Conservation (phyloP, 53 echinoderm and acorn worm genomes). For the Luidia sarsii region DNA sequence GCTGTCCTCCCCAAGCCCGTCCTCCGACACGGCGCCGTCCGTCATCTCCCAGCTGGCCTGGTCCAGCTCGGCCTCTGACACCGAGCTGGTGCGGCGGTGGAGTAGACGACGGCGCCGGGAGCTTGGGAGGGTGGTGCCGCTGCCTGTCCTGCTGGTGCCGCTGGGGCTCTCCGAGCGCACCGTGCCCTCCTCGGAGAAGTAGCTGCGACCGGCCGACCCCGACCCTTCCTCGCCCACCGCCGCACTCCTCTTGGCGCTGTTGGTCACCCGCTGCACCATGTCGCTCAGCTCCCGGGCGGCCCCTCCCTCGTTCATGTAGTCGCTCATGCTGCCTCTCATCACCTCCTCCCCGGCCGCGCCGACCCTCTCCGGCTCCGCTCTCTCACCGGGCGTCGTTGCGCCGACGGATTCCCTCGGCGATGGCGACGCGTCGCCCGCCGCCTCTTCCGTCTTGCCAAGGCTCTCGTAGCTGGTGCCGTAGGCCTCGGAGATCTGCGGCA, state of each 20-base stretch:
- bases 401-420: neutral
- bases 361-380: constrained; percentile 1
- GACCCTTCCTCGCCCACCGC: constrained; percentile 8
- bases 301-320: constrained; percentile 77
- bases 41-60: constrained; percentile 46
- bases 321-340: constrained; percentile 73
- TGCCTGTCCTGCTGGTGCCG: constrained; percentile 6
- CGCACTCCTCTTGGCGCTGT: constrained; percentile 57
- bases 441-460: constrained; percentile 17
- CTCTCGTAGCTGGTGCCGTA: constrained; percentile 38
- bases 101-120: too few relatives aligned
- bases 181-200: constrained; percentile 41
- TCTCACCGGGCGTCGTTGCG: constrained; percentile 10
- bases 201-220: constrained; percentile 23
- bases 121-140: too few relatives aligned
- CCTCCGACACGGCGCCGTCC: constrained; percentile 53
- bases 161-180: constrained; percentile 19
- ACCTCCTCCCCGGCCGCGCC: constrained; percentile 4
- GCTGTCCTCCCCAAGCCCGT: constrained; percentile 44
- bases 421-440: constrained; percentile 18
- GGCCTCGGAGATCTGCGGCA: constrained; percentile 2
- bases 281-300: constrained; percentile 78
- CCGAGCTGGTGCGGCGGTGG: constrained; percentile 21
- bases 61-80: constrained; percentile 36
- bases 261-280: constrained; percentile 76